Percentiles rank a stretch among this genome's conserved stretches.
phyloP scores from a whole-genome alignment of 2,797 vertebrate genomes.

The Sarcophilus harrisii region DNA sequence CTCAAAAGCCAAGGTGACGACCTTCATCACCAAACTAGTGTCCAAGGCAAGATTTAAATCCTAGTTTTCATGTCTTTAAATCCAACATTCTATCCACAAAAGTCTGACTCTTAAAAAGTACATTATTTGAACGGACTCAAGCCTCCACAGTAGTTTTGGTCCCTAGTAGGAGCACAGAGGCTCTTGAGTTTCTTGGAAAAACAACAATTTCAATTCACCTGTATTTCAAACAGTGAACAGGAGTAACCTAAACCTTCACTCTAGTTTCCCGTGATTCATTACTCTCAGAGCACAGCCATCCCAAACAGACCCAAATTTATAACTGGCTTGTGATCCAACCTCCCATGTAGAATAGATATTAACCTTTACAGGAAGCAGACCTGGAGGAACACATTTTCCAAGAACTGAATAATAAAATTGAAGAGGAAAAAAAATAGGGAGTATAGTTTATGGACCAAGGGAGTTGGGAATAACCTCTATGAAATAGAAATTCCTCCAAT shows the following conservation, averaged over 20 bases:
- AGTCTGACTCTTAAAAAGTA: neutral
- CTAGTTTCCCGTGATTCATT: neutral
- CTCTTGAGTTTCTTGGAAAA: neutral
- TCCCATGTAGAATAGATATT: constrained; percentile 80
- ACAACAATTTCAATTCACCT: neutral
- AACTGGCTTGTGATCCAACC: constrained; percentile 80
- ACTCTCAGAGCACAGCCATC: neutral
- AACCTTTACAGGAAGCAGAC: constrained; percentile 77
- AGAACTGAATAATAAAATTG: constrained; percentile 80
- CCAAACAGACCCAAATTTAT: constrained; percentile 73
- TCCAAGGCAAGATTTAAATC: neutral
- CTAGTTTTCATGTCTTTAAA: neutral
- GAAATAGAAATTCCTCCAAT: constrained; percentile 51
- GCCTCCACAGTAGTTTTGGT: neutral
- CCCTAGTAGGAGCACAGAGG: neutral
- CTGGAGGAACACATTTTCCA: constrained; percentile 81
- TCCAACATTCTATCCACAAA: neutral
- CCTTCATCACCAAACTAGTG: neutral
- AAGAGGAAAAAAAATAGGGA: constrained; percentile 5
- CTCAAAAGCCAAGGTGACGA: neutral
- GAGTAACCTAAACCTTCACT: neutral
- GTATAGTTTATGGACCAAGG: constrained; percentile 78
- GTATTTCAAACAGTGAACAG: neutral
- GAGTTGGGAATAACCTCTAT: constrained; percentile 75
- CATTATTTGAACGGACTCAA: neutral